Evolutionary conservation across 2,888 invertebrate species (phyloP).

Genomic region (Syrista parreyssii): DNA sequence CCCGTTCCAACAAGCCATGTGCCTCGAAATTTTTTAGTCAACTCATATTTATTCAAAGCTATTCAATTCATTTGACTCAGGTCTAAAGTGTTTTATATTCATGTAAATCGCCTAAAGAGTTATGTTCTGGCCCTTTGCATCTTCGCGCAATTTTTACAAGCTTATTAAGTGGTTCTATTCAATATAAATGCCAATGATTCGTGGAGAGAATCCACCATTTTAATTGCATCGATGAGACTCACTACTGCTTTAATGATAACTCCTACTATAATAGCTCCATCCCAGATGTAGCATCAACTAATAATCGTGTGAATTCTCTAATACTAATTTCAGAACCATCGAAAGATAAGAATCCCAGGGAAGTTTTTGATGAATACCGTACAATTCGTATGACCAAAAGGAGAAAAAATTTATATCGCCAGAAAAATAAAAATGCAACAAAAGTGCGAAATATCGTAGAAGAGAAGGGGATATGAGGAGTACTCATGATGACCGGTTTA

Average conservation of each 20-base stretch:
- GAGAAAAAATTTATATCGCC: not conserved
- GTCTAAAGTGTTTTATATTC: not conserved
- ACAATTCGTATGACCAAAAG: not conserved
- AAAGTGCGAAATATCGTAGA: not conserved
- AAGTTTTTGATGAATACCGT: not conserved
- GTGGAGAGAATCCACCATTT: not conserved
- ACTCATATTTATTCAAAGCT: not conserved
- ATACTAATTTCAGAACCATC: not conserved
- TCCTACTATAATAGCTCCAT: not conserved
- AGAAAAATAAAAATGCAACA: too few relatives aligned
- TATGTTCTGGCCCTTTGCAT: not conserved
- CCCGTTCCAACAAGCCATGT: not conserved
- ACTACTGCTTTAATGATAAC: not conserved
- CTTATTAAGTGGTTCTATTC: not conserved
- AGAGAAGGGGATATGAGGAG: not conserved
- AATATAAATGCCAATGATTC: not conserved
- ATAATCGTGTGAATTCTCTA: not conserved
- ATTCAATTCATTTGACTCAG: not conserved
- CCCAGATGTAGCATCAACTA: not conserved
- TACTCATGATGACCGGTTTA: not conserved
- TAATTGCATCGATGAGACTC: not conserved
- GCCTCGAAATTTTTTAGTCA: not conserved
- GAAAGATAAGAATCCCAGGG: not conserved
- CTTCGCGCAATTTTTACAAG: not conserved
- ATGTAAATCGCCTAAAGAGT: not conserved